phyloP scores from a whole-genome alignment of 1,140 invertebrate genomes.

The Lamellibrachia luymesi region DNA sequence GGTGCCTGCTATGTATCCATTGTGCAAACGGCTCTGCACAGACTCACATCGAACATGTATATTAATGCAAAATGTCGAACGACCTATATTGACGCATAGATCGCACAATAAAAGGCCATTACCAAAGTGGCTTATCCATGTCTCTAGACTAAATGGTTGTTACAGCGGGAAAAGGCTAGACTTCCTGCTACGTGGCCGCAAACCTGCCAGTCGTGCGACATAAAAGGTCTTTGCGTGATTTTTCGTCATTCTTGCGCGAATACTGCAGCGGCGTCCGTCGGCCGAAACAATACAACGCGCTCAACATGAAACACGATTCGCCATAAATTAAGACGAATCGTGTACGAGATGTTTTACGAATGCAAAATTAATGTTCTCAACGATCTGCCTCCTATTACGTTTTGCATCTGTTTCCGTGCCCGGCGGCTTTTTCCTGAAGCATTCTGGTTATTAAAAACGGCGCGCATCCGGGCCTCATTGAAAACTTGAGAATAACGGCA shows the following conservation, averaged over 20 bases:
- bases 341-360: background rate
- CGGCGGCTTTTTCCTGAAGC: background rate
- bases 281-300: background rate
- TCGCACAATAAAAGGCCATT: conserved; percentile 4
- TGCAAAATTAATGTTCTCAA: background rate
- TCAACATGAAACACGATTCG: background rate
- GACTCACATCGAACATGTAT: background rate
- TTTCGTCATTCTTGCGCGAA: background rate
- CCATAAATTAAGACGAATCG: background rate
- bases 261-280: background rate
- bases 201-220: background rate
- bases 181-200: background rate
- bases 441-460: background rate
- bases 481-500: background rate
- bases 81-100: background rate
- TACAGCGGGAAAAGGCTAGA: background rate
- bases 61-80: background rate
- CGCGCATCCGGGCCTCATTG: background rate
- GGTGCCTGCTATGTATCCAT: background rate
- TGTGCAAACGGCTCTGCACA: background rate
- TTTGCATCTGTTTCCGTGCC: background rate
- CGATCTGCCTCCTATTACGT: background rate
- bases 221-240: background rate
- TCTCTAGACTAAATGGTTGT: background rate
- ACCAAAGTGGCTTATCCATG: background rate